phyloP scores from a whole-genome alignment of 1,140 invertebrate genomes.

The Heliconius congener region DNA sequence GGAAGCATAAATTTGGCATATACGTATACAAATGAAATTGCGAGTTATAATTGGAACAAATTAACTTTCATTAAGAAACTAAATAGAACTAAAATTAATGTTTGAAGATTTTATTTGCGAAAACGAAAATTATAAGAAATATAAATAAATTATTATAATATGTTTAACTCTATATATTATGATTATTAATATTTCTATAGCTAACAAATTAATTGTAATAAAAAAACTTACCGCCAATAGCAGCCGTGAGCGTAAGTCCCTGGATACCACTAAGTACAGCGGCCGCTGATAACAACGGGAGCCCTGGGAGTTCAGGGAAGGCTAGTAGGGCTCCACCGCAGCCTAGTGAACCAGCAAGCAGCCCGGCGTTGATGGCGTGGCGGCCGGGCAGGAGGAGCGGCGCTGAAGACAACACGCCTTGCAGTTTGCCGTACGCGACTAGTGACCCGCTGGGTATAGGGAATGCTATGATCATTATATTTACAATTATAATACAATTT shows the following conservation, averaged over 20 bases:
- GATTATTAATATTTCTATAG: too few species aligned
- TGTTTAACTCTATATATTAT: too few species aligned
- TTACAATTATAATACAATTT: background rate
- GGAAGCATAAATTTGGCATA: too few species aligned
- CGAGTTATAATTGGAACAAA: too few species aligned
- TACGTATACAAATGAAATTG: too few species aligned
- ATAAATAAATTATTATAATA: too few species aligned
- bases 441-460: slow-evolving; percentile 86
- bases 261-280: slow-evolving; percentile 87
- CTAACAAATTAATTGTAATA: too few species aligned
- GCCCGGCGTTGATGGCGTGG: slow-evolving; percentile 87
- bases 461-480: background rate
- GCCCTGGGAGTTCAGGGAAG: slow-evolving; percentile 84
- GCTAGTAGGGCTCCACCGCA: slow-evolving; percentile 87
- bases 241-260: slow-evolving; percentile 93
- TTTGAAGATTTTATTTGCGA: background rate
- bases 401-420: slow-evolving; percentile 90
- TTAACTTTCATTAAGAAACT: background rate
- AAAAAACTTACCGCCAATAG: slow-evolving; percentile 88
- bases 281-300: slow-evolving; percentile 87
- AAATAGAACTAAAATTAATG: background rate
- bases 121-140: background rate
- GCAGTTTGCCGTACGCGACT: slow-evolving; percentile 95
- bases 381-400: slow-evolving; percentile 92
- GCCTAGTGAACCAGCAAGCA: slow-evolving; percentile 87